Evolutionary conservation across 2,797 vertebrate genomes (phyloP), one percentile per base, ranked within the genome.

Genomic region (Apodemus agrarius): DNA sequence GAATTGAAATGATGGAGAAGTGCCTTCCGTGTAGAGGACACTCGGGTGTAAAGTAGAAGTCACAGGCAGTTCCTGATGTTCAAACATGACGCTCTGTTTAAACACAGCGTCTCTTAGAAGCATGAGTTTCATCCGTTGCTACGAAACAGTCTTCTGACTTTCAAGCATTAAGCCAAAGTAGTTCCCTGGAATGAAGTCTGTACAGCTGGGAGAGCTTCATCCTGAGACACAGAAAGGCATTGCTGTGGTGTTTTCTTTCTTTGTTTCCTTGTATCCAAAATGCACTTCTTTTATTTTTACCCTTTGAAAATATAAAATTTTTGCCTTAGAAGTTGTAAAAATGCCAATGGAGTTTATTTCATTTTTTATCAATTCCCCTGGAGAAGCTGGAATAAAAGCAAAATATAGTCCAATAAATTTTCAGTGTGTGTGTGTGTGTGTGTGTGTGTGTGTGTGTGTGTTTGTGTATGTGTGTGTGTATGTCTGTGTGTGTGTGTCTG

Each of bases 361-460:
- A 57, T 69, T 97, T 91, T 63, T 34, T 65, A 92, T 92, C 82
- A 86, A 37, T n/a, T 86, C 34, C 57, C 75, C 57, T 83, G 17
- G 63, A 82, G 85, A 95, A 11, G 1, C 34, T 93, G 22, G n/a
- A 81, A 86, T 89, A 46, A 93, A 10, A 92, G 40, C 92, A 86
- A 92, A 83, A 90, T 59, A 67, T 24, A 89, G 43, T 52, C 78
- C 26, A 76, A 57, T 89, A 96, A 93, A 89, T 88, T 92, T 89
- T 89, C 82, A 80, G 52, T 89, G n/a, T 37, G 11, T 81, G 16
- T 40, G 29, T 31, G 96, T 89, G 63, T 89, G 31, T 37, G 11
- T n/a, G 59, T 89, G n/a, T 37, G 11, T 82, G 17, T 40, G 34
- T 69, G 96, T 89, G 63, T 49, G n/a, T n/a, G n/a, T n/a, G n/a